Conservation (phyloP, 2,888 invertebrate species). For the Diploptera punctata region DNA sequence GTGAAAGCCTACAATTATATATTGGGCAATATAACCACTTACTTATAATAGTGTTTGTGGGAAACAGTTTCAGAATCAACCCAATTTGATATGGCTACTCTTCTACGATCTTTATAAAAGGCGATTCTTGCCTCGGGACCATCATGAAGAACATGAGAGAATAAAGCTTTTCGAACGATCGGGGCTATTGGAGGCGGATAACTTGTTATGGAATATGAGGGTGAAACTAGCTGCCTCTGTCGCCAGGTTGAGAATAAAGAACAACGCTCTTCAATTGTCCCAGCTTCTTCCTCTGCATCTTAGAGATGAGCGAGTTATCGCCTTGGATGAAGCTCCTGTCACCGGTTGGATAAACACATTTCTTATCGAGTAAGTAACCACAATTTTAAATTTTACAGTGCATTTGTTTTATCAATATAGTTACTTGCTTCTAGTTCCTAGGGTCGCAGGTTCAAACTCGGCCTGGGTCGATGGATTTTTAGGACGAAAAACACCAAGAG, state of each 20-base stretch:
- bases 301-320: constrained; percentile 70
- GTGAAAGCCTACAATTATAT: too few relatives aligned
- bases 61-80: constrained; percentile 28
- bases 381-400: too few relatives aligned
- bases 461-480: too few relatives aligned
- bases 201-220: constrained; percentile 67
- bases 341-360: constrained; percentile 85
- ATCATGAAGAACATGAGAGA: constrained; percentile 42
- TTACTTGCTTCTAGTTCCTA: too few relatives aligned
- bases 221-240: constrained; percentile 78
- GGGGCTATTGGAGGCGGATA: constrained; percentile 60
- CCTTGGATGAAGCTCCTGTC: constrained; percentile 60
- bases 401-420: too few relatives aligned
- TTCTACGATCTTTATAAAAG: constrained; percentile 73
- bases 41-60: neutral
- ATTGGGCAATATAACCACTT: too few relatives aligned
- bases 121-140: constrained; percentile 56
- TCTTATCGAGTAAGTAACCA: constrained; percentile 46
- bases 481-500: too few relatives aligned
- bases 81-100: constrained; percentile 65
- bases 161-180: constrained; percentile 42
- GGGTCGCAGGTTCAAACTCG: too few relatives aligned
- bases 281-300: constrained; percentile 76
- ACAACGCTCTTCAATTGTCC: constrained; percentile 69
- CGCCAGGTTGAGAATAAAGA: constrained; percentile 75